Evolutionary conservation across 1,140 invertebrate species (phyloP), one percentile per base, ranked within the genome.

Genomic region (Hycleus phaleratus): DNA sequence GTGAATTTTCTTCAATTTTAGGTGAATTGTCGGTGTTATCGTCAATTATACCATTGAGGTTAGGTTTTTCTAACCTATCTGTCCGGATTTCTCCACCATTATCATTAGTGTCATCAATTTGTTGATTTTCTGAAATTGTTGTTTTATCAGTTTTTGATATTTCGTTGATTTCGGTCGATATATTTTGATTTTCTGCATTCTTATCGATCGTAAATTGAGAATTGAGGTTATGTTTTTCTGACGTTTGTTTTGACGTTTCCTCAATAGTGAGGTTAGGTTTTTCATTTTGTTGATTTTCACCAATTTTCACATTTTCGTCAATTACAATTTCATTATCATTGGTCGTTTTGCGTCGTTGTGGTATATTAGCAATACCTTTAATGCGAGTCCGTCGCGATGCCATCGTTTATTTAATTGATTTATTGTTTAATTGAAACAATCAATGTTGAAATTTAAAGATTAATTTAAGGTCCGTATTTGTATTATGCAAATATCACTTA

Each of bases 291-390:
- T 32, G 4, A 11, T 12, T 44, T 47, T 47, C 46, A 55, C 12
- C 4, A 8, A 47, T n/a, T 38, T 55, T 46, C 3, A 18, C 40
- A 9, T 18, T 8, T 11, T 26, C 24, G 25, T 57, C 26, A 24
- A 45, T 38, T 10, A 25, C 24, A 24, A 49, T 49, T 53, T 56
- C 48, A n/a, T 53, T 51, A 43, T 24, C 43, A n/a, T 40, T 26
- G 26, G 55, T 26, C 8, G 38, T 26, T 59, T 73, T 73, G 48
- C 65, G 60, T 51, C 71, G 49, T 58, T 70, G 70, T 4, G 69
- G 68, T 50, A 73, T 70, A 61, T 71, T 73, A 8, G 69, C 69
- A 53, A 73, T 66, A 26, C 67, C 70, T 59, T 73, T 73, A 46
- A 73, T 71, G 46, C 71, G 62, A 18, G 58, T 66, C 44, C 71